Base-by-base conservation (phyloP, 2,113 vertebrate genomes). In the Muntiacus muntjak region DNA sequence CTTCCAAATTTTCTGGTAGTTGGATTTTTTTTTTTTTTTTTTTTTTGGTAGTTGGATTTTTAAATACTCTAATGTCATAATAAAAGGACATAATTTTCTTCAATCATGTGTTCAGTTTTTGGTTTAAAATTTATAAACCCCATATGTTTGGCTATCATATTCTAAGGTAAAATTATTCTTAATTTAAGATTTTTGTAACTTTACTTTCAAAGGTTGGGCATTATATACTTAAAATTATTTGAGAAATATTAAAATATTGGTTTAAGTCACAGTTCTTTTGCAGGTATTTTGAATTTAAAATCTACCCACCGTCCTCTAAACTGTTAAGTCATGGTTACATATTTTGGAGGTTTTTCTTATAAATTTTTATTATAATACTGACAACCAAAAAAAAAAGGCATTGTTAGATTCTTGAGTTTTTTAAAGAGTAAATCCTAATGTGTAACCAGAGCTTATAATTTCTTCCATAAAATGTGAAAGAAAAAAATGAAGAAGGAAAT, bases 251-350 rank as follows among this genome's bases (percentile, higher is more conserved):
- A 40, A 96, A 84, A 67, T 40, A 25, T 19, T 60, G 7, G 11
- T 55, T 90, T 93, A 91, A 93, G 50, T 84, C 43, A 84, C 64
- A 83, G 15, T 86, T 78, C 36, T 97, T 98, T 94, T 87, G 58
- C 7, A 58, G 47, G 60, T 87, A 58, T 23, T 97, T 45, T 52
- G 7, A 82, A 54, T 12, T 47, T 86, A 54, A 33, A 89, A 64
- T 76, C 40, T 94, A 11, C 33, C 86, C 57, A 3, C 13, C 67
- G 55, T 95, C 52, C 40, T 82, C 7, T 3, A 58, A 94, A 92
- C 10, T 12, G 23, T 40, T 84, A 81, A 87, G 14, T 25, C 14
- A 83, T n/a, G 17, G 11, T 16, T 82, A 43, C 55, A 7, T 84
- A 36, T 36, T 92, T 78, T 92, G 23, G 33, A 36, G 43, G 33